Evolutionary conservation across 2,113 vertebrate genomes (phyloP), one percentile per base, ranked within the genome.

Genomic region (Cinclus mexicanus): DNA sequence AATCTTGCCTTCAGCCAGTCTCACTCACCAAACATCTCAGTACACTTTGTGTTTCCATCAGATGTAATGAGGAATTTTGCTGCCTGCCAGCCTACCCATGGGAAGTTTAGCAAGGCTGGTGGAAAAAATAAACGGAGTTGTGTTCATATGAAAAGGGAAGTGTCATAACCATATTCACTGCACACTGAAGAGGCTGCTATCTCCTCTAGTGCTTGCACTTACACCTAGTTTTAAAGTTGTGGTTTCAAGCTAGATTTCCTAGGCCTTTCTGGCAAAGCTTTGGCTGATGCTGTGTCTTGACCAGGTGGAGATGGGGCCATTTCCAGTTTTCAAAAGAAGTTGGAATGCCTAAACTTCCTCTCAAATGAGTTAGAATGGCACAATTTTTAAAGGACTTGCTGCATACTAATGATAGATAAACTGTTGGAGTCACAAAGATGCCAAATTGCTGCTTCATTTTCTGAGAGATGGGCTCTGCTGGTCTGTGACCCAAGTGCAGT

Each of bases 21-120:
- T 85, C 61, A 28, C 25, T 49, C 6, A 1, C 14, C 47, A 55
- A n/a, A 10, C 2, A 7, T 24, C 61, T 65, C 70, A 41, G 52
- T 11, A 22, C 14, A 29, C 29, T 71, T 79, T 42, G 42, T 2
- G 3, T 67, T 78, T 82, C 74, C 60, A 52, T 33, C 74, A 47
- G 70, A 10, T 33, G n/a, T 9, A 44, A 42, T 24, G 12, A 88
- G 50, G 26, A 67, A 23, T 42, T 22, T 9, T 8, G 0, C 7
- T 0, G 0, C 16, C 25, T 67, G 84, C 47, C 75, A 49, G 31
- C 42, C 21, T 15, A 2, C n/a, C 44, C 25, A 4, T 3, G 17
- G 89, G 46, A 87, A 55, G 12, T 53, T 93, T 57, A 57, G 52
- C 65, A 61, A 70, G 55, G 42, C n/a, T 61, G 41, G 68, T 39